Evolutionary conservation across 2,888 invertebrate genomes (phyloP), one percentile per base, ranked within the genome.

Genomic region (Agrochola circellaris): DNA sequence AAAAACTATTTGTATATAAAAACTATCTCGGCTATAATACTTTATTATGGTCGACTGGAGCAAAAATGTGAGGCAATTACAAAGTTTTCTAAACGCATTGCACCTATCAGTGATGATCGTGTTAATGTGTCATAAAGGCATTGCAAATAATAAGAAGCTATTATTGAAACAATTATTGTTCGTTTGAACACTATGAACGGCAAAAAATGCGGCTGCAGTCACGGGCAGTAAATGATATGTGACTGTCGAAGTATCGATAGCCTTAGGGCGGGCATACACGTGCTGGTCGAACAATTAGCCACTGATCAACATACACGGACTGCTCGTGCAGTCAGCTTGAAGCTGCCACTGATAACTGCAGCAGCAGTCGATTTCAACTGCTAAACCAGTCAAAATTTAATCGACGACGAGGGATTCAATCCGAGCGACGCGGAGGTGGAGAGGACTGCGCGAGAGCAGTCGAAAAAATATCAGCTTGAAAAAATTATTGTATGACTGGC

Each of bases 81-180:
- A 77, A 81, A 81, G 83, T 83, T 89, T 89, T 89, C 88, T 89
- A 81, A 83, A 75, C 68, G 84, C 84, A 83, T 77, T 85, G 84
- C 77, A 23, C 51, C 51, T 51, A 84, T 85, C 74, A 79, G 69
- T 68, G 68, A 48, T 65, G 64, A 70, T 85, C 84, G 83, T 76
- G 83, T 58, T 89, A 87, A 89, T 89, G 82, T 90, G 88, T 89
- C 86, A 82, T 89, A 84, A 89, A 88, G 70, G 54, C 70, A 76
- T 67, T 42, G 83, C 74, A 79, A 84, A 84, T 84, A 87, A 84
- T 84, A 84, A 87, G 80, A 84, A 84, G 70, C 69, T 64, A 83
- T 86, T 83, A 82, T 62, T 64, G 74, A 80, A 71, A 82, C 58
- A 80, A 74, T 82, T 77, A 83, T 70, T 64, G 65, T 73, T 75